Evolutionary conservation across 2,888 invertebrate genomes (phyloP).

Genomic region (Esperia sulphurella): DNA sequence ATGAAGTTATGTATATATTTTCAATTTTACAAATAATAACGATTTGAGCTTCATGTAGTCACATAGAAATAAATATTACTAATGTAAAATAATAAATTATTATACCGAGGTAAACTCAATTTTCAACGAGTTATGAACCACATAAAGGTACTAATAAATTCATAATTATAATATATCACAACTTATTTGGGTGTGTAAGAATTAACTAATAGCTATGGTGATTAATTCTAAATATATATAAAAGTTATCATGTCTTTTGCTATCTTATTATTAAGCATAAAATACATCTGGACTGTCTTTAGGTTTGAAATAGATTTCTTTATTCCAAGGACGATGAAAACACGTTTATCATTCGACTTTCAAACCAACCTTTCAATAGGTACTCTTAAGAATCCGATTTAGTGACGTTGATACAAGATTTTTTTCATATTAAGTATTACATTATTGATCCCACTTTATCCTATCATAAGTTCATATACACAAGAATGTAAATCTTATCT

Average conservation of each 20-base stretch:
- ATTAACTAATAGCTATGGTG: constrained; percentile 47
- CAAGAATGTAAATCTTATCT: constrained; percentile 40
- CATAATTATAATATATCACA: constrained; percentile 46
- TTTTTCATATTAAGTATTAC: constrained; percentile 34
- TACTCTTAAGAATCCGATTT: constrained; percentile 13
- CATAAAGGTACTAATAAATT: constrained; percentile 5
- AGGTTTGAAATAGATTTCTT: constrained; percentile 72
- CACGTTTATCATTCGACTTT: constrained; percentile 4
- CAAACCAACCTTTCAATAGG: constrained; percentile 9
- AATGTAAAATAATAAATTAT: constrained; percentile 3
- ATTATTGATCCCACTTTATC: constrained; percentile 69
- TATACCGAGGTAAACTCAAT: constrained; percentile 15
- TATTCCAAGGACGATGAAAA: constrained; percentile 19
- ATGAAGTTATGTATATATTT: constrained; percentile 4
- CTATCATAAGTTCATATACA: constrained; percentile 56
- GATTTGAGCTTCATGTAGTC: constrained; percentile 65
- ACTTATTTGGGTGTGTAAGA: constrained; percentile 45
- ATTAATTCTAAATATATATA: constrained; percentile 45
- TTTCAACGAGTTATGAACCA: constrained; percentile 4
- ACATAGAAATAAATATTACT: constrained; percentile 4
- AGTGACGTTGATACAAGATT: constrained; percentile 29
- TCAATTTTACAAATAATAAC: constrained; percentile 47
- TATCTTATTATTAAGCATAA: constrained; percentile 46
- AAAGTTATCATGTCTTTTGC: constrained; percentile 54
- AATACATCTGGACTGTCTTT: constrained; percentile 56